Evolutionary conservation across 2,113 vertebrate genomes (phyloP), one percentile per base, ranked within the genome.

Genomic region (Nycticorax nycticorax): DNA sequence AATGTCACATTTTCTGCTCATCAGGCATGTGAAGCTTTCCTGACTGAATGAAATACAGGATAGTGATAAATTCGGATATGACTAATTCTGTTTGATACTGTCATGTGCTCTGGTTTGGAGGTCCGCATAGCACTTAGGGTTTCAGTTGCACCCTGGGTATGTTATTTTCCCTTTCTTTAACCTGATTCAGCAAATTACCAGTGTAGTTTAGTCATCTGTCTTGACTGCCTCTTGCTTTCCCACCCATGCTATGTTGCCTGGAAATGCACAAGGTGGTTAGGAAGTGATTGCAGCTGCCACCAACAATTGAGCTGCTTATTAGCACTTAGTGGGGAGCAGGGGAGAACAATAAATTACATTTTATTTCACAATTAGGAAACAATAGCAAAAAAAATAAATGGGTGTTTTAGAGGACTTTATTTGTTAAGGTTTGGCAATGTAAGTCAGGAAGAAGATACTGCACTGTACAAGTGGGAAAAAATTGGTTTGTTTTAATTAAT

Each of bases 281-380:
- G 84, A 87, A 71, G 74, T 32, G 53, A 72, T 28, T 60, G 43
- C 52, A 71, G 73, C 66, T 72, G 55, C 67, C 37, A 48, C 35
- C 35, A 90, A 20, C 26, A 48, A 15, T 26, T 71, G 60, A 92
- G 78, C 79, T 89, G 57, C 21, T 89, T 77, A 35, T 92, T 89
- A 85, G 41, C 41, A 33, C 55, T 71, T 63, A 6, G 17, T 11
- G 82, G 41, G 59, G 52, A 81, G 32, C 16, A 57, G 22, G 14
- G 14, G 35, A 80, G 32, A 71, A 62, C 9, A 66, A 55, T 60
- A 66, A 63, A 67, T 45, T 67, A 18, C 14, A 5, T 72, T 91
- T 79, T 85, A 79, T 92, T 72, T 71, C n/a, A 67, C 17, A 47
- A 21, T 45, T 71, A 43, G 60, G 24, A 69, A 78, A 75, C 6